phyloP scores from a whole-genome alignment of 1,140 invertebrate genomes.

The Cylas formicarius region DNA sequence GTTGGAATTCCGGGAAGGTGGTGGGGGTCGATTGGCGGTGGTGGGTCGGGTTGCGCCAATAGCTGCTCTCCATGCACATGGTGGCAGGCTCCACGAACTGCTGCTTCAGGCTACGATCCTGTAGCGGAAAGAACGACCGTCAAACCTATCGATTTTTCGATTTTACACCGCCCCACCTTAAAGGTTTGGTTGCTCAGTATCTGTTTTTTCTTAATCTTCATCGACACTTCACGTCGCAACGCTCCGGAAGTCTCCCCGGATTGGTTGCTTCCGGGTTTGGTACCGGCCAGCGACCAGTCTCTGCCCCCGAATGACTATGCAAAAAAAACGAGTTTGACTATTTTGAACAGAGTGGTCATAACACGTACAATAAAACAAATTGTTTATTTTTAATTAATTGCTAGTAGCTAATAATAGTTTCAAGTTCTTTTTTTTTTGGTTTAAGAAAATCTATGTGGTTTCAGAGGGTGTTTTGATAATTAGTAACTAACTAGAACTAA shows the following conservation, averaged over 20 bases:
- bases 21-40: slow-evolving; percentile 42
- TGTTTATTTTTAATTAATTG: too few species aligned
- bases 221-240: slow-evolving; percentile 45
- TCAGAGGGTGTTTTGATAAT: too few species aligned
- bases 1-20: slow-evolving; percentile 39
- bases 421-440: too few species aligned
- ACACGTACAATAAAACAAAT: neutral
- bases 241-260: slow-evolving; percentile 39
- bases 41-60: slow-evolving; percentile 40
- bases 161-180: slow-evolving; percentile 30
- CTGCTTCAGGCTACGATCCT: slow-evolving; percentile 39
- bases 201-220: slow-evolving; percentile 51
- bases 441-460: too few species aligned
- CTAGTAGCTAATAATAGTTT: too few species aligned
- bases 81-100: slow-evolving; percentile 41
- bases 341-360: neutral
- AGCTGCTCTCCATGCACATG: slow-evolving; percentile 42
- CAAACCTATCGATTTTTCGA: neutral
- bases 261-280: slow-evolving; percentile 36
- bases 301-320: slow-evolving; percentile 83
- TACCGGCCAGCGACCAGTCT: slow-evolving; percentile 63
- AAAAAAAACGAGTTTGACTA: slow-evolving; percentile 15
- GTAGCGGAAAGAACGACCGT: neutral
- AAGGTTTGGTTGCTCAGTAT: slow-evolving; percentile 40
- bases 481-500: neutral